Percentiles rank a stretch among this genome's conserved stretches.
Conservation (phyloP, 2,113 vertebrate species). For the Sinocyclocheilus rhinocerous region DNA sequence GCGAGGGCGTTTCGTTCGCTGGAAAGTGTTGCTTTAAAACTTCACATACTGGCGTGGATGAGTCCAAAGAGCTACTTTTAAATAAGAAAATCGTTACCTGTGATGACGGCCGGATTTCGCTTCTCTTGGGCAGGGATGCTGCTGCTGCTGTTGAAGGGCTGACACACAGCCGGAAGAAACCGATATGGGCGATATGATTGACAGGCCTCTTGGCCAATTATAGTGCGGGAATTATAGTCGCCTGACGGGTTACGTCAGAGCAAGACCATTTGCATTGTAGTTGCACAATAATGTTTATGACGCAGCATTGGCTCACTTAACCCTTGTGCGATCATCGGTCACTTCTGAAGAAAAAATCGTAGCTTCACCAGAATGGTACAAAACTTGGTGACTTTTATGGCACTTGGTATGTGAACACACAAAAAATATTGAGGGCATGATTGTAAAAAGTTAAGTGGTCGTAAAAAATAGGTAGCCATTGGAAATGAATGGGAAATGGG, state of each 20-base stretch:
- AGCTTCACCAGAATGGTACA: too few species aligned
- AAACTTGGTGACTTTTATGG: too few species aligned
- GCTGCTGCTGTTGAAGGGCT: slow-evolving; percentile 52
- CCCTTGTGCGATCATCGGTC: too few species aligned
- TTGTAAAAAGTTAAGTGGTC: too few species aligned
- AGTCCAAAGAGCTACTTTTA: not conserved
- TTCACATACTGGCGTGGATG: not conserved
- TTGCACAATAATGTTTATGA: not conserved
- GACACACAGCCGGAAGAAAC: slow-evolving; percentile 75
- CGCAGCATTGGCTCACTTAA: not conserved
- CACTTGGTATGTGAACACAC: too few species aligned
- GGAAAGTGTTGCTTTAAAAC: not conserved
- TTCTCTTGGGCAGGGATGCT: slow-evolving; percentile 3
- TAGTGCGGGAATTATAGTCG: not conserved
- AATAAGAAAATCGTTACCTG: slow-evolving; percentile 47
- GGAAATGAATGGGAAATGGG: too few species aligned
- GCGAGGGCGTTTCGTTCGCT: not conserved
- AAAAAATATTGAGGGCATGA: too few species aligned
- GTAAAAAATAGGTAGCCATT: too few species aligned
- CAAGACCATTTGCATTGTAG: not conserved
- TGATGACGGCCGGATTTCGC: not conserved
- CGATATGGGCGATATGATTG: slow-evolving; percentile 53
- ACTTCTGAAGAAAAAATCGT: too few species aligned
- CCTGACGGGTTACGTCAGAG: slow-evolving; percentile 49
- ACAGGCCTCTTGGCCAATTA: slow-evolving; percentile 65